Evolutionary conservation across 2,797 vertebrate species (phyloP).

Genomic region (Bufotes viridis): DNA sequence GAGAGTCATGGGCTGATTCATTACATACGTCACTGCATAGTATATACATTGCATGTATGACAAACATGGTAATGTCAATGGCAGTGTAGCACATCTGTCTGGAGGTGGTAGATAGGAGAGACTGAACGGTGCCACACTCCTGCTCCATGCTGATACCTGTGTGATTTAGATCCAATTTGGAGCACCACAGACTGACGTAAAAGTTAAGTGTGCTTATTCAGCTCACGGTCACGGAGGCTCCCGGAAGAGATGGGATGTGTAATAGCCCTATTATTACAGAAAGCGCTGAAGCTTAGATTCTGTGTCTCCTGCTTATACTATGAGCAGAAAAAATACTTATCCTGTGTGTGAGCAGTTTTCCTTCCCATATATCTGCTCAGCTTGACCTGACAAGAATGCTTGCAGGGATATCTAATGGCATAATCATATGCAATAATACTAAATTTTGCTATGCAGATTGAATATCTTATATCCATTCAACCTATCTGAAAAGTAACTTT

Average conservation of each 20-base stretch:
- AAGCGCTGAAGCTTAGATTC: constrained; percentile 17
- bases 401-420: not conserved
- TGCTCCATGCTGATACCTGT: not conserved
- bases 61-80: constrained; percentile 16
- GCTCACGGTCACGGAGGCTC: constrained; percentile 53
- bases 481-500: not conserved
- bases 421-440: not conserved
- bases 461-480: not conserved
- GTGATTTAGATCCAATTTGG: constrained; percentile 41
- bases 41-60: constrained; percentile 19
- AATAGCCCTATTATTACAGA: constrained; percentile 51
- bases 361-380: constrained; percentile 3
- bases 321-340: constrained; percentile 33
- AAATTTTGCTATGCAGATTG: not conserved
- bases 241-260: constrained; percentile 41
- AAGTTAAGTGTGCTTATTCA: constrained; percentile 59
- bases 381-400: constrained; percentile 10
- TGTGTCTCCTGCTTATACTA: constrained; percentile 34
- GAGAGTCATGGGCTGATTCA: constrained; percentile 16
- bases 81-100: constrained; percentile 19
- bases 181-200: constrained; percentile 51
- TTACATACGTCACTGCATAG: constrained; percentile 32
- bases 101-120: constrained; percentile 18
- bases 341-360: constrained; percentile 28
- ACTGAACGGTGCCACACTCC: not conserved